phyloP scores from a whole-genome alignment of 2,113 vertebrate genomes.

The Triplophysa rosa region DNA sequence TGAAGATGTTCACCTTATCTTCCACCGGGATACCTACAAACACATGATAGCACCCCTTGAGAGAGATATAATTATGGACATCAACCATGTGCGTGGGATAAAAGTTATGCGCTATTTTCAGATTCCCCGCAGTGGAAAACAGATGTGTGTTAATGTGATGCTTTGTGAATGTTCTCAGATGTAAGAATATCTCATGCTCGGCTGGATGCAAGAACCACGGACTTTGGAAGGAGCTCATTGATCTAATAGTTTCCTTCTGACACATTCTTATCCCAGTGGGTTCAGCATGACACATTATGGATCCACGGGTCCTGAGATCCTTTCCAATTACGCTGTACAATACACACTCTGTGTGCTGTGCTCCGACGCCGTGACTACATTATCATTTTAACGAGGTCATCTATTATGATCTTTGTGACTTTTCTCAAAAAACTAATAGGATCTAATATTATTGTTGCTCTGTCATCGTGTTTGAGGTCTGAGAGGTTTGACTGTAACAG shows the following conservation, averaged over 20 bases:
- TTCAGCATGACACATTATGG: background rate
- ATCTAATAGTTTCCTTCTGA: conserved; percentile 11
- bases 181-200: background rate
- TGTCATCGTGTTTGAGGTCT: background rate
- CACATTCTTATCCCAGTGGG: background rate
- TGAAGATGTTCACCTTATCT: conserved; percentile 96
- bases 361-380: conserved; percentile 30
- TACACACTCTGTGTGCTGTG: background rate
- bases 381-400: conserved; percentile 40
- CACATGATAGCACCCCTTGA: conserved; percentile 27
- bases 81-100: conserved; percentile 5
- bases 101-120: conserved; percentile 7
- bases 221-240: background rate
- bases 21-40: conserved; percentile 91
- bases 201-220: background rate
- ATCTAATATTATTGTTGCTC: background rate
- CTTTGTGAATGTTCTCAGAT: background rate
- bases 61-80: conserved; percentile 1
- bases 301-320: background rate
- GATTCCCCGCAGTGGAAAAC: background rate
- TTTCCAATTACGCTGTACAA: conserved; percentile 29
- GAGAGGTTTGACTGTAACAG: conserved; percentile 1
- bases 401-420: background rate
- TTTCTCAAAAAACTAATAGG: background rate
- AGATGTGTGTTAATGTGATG: background rate